phyloP scores from a whole-genome alignment of 2,888 invertebrate species.

The Sinotaia quadrata region DNA sequence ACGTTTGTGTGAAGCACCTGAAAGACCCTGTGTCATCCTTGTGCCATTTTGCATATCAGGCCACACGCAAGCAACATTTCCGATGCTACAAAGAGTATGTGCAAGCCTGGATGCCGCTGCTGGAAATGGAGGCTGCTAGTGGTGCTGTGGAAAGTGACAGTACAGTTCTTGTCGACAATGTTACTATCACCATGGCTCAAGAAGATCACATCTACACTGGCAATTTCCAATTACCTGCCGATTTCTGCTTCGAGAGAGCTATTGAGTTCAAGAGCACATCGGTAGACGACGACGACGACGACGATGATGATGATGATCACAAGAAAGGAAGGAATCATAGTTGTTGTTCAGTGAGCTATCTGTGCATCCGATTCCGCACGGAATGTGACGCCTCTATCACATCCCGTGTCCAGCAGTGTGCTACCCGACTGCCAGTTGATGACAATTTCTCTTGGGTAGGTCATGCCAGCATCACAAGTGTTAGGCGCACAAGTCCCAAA shows the following conservation, averaged over 20 bases:
- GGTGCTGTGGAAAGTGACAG: not conserved
- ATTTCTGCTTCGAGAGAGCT: conserved; percentile 12
- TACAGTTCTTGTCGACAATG: not conserved
- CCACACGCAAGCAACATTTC: conserved; percentile 23
- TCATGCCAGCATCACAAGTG: conserved; percentile 5
- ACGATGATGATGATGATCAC: not conserved
- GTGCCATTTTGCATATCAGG: conserved; percentile 36
- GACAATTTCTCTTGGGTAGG: conserved; percentile 19
- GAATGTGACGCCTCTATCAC: conserved; percentile 1
- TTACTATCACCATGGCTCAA: not conserved
- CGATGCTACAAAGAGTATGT: not conserved
- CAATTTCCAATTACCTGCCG: conserved; percentile 2
- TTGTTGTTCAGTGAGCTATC: not conserved
- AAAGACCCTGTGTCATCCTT: conserved; percentile 40
- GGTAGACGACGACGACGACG: not conserved
- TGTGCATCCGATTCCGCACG: conserved; percentile 13
- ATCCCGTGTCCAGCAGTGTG: conserved; percentile 7
- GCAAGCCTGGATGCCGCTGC: conserved; percentile 41
- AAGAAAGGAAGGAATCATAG: no score
- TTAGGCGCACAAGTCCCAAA: no score
- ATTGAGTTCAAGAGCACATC: conserved; percentile 18
- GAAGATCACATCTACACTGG: not conserved
- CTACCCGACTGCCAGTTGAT: conserved; percentile 11
- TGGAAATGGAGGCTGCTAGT: conserved; percentile 49
- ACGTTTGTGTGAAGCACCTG: conserved; percentile 39